phyloP scores from a whole-genome alignment of 1,140 invertebrate species.

The Aricia agestis region DNA sequence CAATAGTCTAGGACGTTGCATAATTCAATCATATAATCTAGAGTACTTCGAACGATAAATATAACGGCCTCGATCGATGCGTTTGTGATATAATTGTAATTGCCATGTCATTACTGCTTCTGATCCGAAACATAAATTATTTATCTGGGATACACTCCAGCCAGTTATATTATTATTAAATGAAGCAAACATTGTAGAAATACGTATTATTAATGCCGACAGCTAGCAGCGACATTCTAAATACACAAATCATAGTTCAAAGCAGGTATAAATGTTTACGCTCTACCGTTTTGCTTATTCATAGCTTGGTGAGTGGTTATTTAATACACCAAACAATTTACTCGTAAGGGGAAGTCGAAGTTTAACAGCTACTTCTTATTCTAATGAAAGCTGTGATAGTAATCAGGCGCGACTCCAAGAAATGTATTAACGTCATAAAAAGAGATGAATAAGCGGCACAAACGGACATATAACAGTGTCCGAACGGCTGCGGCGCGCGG shows the following conservation, averaged over 20 bases:
- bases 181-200: constrained; percentile 4
- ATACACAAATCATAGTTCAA: background rate
- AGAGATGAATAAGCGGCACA: constrained; percentile 39
- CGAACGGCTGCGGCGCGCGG: constrained; percentile 26
- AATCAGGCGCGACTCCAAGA: background rate
- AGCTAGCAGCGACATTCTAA: background rate
- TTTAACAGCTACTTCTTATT: background rate
- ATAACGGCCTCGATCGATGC: constrained; percentile 22
- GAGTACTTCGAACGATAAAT: constrained; percentile 27
- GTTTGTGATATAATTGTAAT: constrained; percentile 22
- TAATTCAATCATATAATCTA: constrained; percentile 63
- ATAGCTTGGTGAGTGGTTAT: background rate
- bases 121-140: constrained; percentile 13
- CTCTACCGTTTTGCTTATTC: background rate
- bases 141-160: constrained; percentile 1
- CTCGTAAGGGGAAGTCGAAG: background rate
- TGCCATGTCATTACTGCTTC: constrained; percentile 10
- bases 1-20: constrained; percentile 46
- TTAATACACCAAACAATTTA: too few relatives aligned
- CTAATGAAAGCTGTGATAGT: background rate
- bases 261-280: background rate
- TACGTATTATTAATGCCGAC: background rate
- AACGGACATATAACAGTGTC: constrained; percentile 51
- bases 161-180: background rate
- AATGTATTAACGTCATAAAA: constrained; percentile 35